Base-by-base conservation (phyloP, 2,113 vertebrate genomes). In the Cinclus mexicanus region DNA sequence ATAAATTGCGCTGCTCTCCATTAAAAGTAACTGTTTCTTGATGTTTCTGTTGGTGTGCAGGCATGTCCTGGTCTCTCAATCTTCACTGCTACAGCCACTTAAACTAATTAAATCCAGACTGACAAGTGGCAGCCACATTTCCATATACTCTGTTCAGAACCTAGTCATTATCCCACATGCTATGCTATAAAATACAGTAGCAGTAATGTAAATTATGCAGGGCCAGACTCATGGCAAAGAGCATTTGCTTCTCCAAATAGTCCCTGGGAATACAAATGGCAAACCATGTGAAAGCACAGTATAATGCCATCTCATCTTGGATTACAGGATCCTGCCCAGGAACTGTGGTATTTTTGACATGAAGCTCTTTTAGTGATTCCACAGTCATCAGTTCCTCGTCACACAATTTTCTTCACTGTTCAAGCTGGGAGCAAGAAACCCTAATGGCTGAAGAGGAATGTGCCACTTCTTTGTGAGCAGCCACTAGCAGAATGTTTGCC, bases 161-260 rank as follows among this genome's bases (percentile, higher is more conserved):
- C 0, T 1, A 88, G 57, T 21, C 92, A 95, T 56, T 81, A 52
- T 53, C 31, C 83, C 84, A 28, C 29, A 17, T 33, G 42, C 41
- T 93, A 17, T 31, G 46, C 44, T 89, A 89, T 92, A 86, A 85
- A 69, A 88, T 79, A 86, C 87, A 95, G 89, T 29, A 71, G 83
- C 16, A 89, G 72, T 47, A 72, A 83, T 74, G 85, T 80, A 94
- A 97, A 90, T 89, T 94, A 94, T 84, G 84, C 60, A 61, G 55
- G 33, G 28, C 22, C 31, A 74, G 75, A n/a, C 65, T 76, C 85
- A 56, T 87, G 79, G 92, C 88, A 94, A 90, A 89, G 52, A 87
- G 80, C 46, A 53, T 90, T 87, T 93, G 72, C 49, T 94, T 83
- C 92, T 93, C 60, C 69, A 96, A 92, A 95, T 93, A 97, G 93